A percentile compares a stretch with the other conserved stretches of the same genome.
phyloP scores from a whole-genome alignment of 2,797 vertebrate species.

The Coregonus ussuriensis region DNA sequence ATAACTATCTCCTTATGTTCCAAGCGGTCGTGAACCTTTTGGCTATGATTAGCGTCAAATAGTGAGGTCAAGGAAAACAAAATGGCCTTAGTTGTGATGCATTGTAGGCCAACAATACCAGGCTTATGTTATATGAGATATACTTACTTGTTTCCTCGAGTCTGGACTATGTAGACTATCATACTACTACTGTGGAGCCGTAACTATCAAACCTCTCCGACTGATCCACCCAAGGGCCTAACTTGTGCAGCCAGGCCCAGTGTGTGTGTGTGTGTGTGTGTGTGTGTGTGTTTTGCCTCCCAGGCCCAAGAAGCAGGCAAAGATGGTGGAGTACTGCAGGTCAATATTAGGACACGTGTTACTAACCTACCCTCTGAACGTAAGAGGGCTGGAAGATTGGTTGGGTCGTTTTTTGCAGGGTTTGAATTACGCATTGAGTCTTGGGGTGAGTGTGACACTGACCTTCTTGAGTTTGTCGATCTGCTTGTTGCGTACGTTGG shows the following conservation, averaged over 20 bases:
- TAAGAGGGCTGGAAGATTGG: too few species aligned
- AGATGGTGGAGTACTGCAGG: constrained; percentile 91
- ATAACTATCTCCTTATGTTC: neutral
- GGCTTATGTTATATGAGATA: neutral
- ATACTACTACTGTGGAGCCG: too few species aligned
- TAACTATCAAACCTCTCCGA: too few species aligned
- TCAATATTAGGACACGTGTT: constrained; percentile 87
- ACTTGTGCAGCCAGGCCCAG: neutral
- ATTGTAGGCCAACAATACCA: neutral
- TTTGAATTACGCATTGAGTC: neutral
- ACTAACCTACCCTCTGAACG: constrained; percentile 81
- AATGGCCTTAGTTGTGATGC: neutral
- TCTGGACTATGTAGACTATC: too few species aligned
- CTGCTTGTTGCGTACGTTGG: constrained; percentile 88
- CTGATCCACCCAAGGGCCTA: too few species aligned
- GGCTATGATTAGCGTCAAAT: too few species aligned
- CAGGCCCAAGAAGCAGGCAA: constrained; percentile 89
- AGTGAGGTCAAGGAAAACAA: neutral
- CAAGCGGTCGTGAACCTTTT: neutral
- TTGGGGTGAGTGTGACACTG: constrained; percentile 32
- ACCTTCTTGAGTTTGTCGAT: constrained; percentile 94
- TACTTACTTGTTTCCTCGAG: too few species aligned
- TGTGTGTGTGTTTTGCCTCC: constrained; percentile 41
- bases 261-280: constrained; percentile 37
- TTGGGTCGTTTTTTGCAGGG: neutral